Conservation (phyloP, 2,113 vertebrate genomes). For the Festucalex cinctus region DNA sequence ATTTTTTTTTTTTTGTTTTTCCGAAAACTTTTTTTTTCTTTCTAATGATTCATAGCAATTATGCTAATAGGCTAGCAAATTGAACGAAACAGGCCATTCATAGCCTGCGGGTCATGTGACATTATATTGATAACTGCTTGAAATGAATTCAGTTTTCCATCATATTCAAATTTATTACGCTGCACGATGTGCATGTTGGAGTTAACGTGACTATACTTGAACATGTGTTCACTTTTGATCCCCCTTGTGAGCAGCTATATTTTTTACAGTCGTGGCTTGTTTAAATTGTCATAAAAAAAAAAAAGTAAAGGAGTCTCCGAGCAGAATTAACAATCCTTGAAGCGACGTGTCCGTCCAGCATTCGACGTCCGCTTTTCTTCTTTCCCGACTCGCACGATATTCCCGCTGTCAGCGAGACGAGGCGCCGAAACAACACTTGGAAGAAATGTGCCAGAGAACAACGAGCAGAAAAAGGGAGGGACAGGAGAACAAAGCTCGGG, state of each 20-base stretch:
- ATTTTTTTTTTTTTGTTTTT: too few species aligned
- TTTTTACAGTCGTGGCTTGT: background rate
- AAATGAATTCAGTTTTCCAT: background rate
- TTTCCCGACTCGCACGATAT: background rate
- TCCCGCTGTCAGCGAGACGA: background rate
- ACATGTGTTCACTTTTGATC: background rate
- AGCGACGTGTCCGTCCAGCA: background rate
- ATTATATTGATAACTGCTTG: too few species aligned
- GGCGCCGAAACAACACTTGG: background rate
- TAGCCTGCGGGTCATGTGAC: too few species aligned
- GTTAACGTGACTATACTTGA: background rate
- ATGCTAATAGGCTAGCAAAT: too few species aligned
- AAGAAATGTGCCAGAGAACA: slow-evolving; percentile 11
- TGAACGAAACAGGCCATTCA: too few species aligned
- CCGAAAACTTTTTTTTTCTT: too few species aligned
- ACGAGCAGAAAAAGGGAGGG: slow-evolving; percentile 8
- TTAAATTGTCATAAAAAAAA: background rate
- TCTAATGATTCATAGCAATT: too few species aligned
- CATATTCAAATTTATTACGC: background rate
- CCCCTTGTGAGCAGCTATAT: background rate
- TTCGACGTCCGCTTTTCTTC: background rate
- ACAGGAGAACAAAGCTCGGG: slow-evolving; percentile 17
- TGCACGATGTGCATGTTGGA: background rate
- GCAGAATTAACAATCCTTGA: background rate
- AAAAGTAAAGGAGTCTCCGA: background rate